Base-by-base conservation (phyloP, 2,888 invertebrate genomes). In the Troilus luridus region DNA sequence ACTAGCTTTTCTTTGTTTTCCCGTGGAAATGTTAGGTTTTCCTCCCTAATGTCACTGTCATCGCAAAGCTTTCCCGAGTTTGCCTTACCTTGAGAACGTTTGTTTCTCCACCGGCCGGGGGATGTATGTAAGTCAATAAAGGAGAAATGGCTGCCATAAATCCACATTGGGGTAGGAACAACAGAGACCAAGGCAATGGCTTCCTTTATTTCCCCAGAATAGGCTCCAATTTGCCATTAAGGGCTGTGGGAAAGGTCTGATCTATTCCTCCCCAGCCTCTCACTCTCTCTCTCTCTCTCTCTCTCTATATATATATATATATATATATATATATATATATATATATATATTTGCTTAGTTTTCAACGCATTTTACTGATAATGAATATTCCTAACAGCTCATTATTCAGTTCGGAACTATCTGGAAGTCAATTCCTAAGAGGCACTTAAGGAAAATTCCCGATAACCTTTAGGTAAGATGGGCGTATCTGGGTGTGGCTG, bases 61-160 rank as follows among this genome's bases (percentile, higher is more conserved):
- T 77, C 27, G 27, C 27, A 77, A 77, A 41, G 72, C 27, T 77
- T 41, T 77, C 9, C 8, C 27, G 72, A 67, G 72, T 41, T 27
- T 17, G 2, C 72, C 17, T n/a, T 77, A 77, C 72, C 72, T 77
- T 41, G 7, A 17, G 72, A 41, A 21, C 5, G 41, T 77, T 67
- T 77, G 72, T 77, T 77, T 77, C 41, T 77, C 27, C 72, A 77
- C 19, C 41, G 72, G 72, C 27, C 8, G 10, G 27, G 41, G 1
- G 72, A 77, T 77, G 41, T 77, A 77, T 77, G 72, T 77, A 77
- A 77, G 72, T 41, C 72, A 41, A 77, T 77, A 77, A 77, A 77
- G 72, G 27, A 77, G 72, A 41, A 77, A 77, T 77, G 72, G 41
- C 9, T 41, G 14, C 72, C 27, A 41, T 77, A 77, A 41, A 77